A percentile compares a stretch with the other conserved stretches of the same genome.
Conservation (phyloP, 2,888 invertebrate species). For the Meiosimyza decipiens region DNA sequence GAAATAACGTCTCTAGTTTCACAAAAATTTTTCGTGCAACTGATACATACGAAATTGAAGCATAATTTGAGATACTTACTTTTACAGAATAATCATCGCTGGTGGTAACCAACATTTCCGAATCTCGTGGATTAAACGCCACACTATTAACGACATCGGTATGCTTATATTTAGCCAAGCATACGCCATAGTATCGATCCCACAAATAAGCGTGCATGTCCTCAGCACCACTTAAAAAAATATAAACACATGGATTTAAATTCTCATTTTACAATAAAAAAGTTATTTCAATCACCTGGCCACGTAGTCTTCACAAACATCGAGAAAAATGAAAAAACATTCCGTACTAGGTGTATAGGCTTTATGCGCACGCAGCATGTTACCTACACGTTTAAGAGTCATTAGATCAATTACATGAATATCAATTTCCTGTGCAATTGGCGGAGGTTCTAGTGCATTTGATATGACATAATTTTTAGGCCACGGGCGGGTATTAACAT, state of each 20-base stretch:
- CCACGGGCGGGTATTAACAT: slow-evolving; percentile 87
- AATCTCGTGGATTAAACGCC: slow-evolving; percentile 83
- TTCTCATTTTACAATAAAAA: slow-evolving; percentile 5
- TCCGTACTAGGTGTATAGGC: slow-evolving; percentile 87
- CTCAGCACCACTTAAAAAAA: slow-evolving; percentile 77
- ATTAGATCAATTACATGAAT: slow-evolving; percentile 87
- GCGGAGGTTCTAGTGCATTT: slow-evolving; percentile 83
- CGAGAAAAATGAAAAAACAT: slow-evolving; percentile 87
- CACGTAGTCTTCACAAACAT: slow-evolving; percentile 84
- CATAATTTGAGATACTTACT: slow-evolving; percentile 50
- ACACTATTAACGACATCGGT: slow-evolving; percentile 85
- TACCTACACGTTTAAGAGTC: slow-evolving; percentile 80
- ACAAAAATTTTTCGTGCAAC: too few relatives aligned
- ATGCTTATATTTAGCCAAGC: slow-evolving; percentile 80
- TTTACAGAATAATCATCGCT: slow-evolving; percentile 85
- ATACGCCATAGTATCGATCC: slow-evolving; percentile 86
- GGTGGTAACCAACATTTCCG: slow-evolving; percentile 84
- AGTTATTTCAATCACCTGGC: slow-evolving; percentile 73
- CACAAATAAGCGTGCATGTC: slow-evolving; percentile 85
- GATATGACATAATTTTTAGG: slow-evolving; percentile 79
- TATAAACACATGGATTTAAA: slow-evolving; percentile 15
- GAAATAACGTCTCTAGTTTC: too few relatives aligned
- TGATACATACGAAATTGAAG: background rate
- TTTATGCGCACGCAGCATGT: slow-evolving; percentile 81
- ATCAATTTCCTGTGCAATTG: slow-evolving; percentile 87